phyloP scores from a whole-genome alignment of 2,888 invertebrate species.

The Dermolepida albohirtum region DNA sequence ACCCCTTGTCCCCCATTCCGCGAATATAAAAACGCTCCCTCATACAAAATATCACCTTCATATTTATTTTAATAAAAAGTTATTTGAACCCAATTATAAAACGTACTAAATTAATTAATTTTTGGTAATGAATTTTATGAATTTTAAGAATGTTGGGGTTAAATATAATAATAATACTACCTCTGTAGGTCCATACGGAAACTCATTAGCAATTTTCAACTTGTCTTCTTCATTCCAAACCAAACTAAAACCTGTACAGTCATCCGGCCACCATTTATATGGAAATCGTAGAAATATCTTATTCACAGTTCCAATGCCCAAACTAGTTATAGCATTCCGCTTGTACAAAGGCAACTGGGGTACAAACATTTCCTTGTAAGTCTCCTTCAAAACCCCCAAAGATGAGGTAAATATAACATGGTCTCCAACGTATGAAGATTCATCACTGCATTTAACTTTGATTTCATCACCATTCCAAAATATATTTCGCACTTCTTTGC shows the following conservation, averaged over 20 bases:
- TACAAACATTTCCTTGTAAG: constrained; percentile 67
- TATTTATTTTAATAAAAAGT: no score
- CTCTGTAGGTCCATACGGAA: constrained; percentile 54
- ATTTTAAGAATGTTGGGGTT: no score
- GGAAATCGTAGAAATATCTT: constrained; percentile 77
- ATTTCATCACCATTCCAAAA: constrained; percentile 59
- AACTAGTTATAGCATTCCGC: constrained; percentile 68
- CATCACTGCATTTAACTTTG: constrained; percentile 67
- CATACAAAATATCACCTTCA: no score
- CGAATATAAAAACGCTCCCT: no score
- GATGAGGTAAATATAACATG: constrained; percentile 78
- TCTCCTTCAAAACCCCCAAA: constrained; percentile 76
- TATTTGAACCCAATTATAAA: no score
- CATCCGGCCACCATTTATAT: constrained; percentile 73
- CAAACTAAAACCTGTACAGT: constrained; percentile 68
- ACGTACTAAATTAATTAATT: no score
- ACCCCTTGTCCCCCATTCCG: no score
- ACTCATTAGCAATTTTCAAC: constrained; percentile 54
- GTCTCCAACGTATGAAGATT: constrained; percentile 68
- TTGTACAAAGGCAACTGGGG: constrained; percentile 71
- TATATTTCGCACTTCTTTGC: constrained; percentile 59
- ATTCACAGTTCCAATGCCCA: constrained; percentile 74
- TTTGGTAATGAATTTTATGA: no score
- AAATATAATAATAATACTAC: constrained; percentile 36
- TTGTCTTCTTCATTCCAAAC: constrained; percentile 70